Base-by-base conservation (phyloP, 2,888 invertebrate genomes). In the Eupithecia pulchellata region DNA sequence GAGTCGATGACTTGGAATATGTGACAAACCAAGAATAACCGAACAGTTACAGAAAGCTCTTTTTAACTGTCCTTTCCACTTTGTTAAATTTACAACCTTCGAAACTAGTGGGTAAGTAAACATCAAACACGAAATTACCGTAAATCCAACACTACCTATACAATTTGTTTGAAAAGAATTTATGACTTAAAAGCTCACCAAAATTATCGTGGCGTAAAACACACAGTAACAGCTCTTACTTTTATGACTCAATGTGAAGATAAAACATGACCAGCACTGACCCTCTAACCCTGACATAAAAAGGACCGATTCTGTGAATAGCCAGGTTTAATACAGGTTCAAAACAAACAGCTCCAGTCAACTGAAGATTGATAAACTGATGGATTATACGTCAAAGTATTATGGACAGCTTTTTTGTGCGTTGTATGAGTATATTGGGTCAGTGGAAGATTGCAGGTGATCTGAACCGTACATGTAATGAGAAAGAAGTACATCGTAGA, bases 341-440 rank as follows among this genome's bases (percentile, higher is more conserved):
- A 77, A 80, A 80, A 82, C 80, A 78, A 81, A 80, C 78, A 77
- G 77, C 77, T 80, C 77, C 77, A 82, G 79, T 77, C 77, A 77
- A 66, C 79, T 79, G 74, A 80, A 82, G 84, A 83, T 80, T 80
- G 80, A 84, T 81, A 76, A 75, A 78, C 77, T 78, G 81, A 85
- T 80, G 77, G 84, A 84, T 85, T 81, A 81, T 76, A 72, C 78
- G 76, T 74, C 80, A 71, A 81, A 82, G 80, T 77, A 77, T 76
- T 82, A 82, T 81, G 80, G 75, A 77, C 76, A 77, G 76, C 71
- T 77, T 77, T 76, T 78, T 75, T 73, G 57, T 66, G 74, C 77
- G 75, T 75, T 79, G 79, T 81, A 81, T 79, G 74, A 75, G 69
- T 72, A 73, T 75, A 77, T 75, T 75, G 78, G 81, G 82, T 83